Evolutionary conservation across 2,888 invertebrate genomes (phyloP).

Genomic region (Coelinius sp.): DNA sequence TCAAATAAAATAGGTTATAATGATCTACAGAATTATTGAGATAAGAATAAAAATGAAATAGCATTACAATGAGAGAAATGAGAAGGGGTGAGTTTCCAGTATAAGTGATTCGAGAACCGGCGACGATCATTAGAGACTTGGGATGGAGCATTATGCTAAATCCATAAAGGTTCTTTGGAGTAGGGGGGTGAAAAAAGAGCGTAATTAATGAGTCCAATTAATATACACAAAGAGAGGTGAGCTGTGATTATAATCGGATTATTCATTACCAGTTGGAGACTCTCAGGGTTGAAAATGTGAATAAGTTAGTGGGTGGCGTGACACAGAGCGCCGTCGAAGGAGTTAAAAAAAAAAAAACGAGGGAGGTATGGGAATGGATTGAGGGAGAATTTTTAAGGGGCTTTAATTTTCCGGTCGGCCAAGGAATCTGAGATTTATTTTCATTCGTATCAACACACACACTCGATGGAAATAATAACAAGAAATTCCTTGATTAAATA

Average conservation of each 20-base stretch:
- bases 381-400: conserved; percentile 29
- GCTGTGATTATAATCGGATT: conserved; percentile 48
- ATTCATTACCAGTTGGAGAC: conserved; percentile 44
- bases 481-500: background rate
- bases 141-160: conserved; percentile 15
- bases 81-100: background rate
- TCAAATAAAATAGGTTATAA: conserved; percentile 17
- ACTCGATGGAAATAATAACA: background rate
- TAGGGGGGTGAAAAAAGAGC: conserved; percentile 30
- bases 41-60: background rate
- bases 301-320: conserved; percentile 46
- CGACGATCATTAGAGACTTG: conserved; percentile 12
- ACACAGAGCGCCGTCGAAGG: conserved; percentile 38
- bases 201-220: conserved; percentile 50
- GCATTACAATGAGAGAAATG: background rate
- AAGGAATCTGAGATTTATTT: conserved; percentile 42
- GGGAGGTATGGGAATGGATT: conserved; percentile 5
- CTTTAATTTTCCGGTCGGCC: conserved; percentile 50
- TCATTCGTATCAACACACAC: conserved; percentile 18
- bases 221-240: conserved; percentile 45
- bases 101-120: conserved; percentile 24
- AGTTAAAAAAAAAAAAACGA: conserved; percentile 25
- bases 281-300: conserved; percentile 41
- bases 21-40: conserved; percentile 4
- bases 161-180: background rate